Conservation (phyloP, 2,888 invertebrate genomes). For the Salticus scenicus region DNA sequence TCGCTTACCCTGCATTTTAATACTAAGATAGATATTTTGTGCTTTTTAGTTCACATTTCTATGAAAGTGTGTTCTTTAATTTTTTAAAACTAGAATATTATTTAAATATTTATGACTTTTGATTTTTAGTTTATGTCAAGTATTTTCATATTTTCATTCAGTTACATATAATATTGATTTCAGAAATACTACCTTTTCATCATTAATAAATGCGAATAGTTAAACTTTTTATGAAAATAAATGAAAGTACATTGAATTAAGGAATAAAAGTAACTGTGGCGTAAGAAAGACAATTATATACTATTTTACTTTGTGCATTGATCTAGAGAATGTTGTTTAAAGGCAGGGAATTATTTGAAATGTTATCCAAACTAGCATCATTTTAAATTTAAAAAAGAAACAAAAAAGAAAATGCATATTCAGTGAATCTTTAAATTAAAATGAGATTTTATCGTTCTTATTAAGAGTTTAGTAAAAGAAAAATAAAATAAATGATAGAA, state of each 20-base stretch:
- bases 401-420: too few species aligned
- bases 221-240: neutral
- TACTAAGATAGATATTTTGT: too few species aligned
- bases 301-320: neutral
- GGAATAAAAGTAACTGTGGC: neutral
- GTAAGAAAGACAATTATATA: neutral
- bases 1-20: too few species aligned
- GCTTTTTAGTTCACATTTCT: too few species aligned
- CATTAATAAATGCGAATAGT: neutral
- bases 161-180: neutral
- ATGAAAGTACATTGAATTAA: neutral
- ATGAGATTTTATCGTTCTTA: too few species aligned
- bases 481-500: too few species aligned
- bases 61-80: too few species aligned
- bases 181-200: neutral
- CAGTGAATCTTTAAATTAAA: too few species aligned
- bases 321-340: neutral
- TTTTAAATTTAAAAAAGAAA: too few species aligned
- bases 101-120: too few species aligned
- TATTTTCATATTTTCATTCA: neutral
- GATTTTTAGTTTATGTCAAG: neutral
- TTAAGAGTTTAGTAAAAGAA: too few species aligned
- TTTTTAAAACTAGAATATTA: too few species aligned
- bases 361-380: neutral
- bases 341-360: neutral